These are phyloP conservation scores for Acanthopleura granulata DNA, from an alignment of 2,888 invertebrate genomes.

Conservation along the genomic window DNA sequence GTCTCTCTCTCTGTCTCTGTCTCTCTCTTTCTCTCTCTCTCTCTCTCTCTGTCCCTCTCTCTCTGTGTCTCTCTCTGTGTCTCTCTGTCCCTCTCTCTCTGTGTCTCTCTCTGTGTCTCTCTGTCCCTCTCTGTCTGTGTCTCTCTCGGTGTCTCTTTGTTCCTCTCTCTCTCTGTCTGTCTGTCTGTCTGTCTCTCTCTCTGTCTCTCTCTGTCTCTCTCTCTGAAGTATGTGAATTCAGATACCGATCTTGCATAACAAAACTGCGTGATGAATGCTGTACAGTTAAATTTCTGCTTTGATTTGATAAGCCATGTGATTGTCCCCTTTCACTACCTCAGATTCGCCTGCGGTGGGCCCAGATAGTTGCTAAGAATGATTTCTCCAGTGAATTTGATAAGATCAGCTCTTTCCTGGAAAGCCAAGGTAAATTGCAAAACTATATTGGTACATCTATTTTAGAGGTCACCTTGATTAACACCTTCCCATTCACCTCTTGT, in stretches of 20 bases:
- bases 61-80: too few relatives aligned
- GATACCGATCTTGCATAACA: background rate
- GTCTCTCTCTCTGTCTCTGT: too few relatives aligned
- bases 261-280: too few relatives aligned
- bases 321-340: conserved; percentile 19
- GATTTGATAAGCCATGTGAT: background rate
- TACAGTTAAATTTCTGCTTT: background rate
- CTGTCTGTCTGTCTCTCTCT: conserved; percentile 19
- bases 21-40: conserved; percentile 1
- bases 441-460: background rate
- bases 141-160: conserved; percentile 16
- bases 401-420: conserved; percentile 33
- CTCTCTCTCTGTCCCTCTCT: too few relatives aligned
- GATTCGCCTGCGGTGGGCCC: conserved; percentile 41
- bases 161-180: conserved; percentile 18
- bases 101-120: too few relatives aligned
- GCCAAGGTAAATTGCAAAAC: conserved; percentile 35
- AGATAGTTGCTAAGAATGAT: conserved; percentile 39
- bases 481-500: too few relatives aligned
- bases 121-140: too few relatives aligned
- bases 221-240: background rate
- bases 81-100: too few relatives aligned
- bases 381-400: conserved; percentile 29
- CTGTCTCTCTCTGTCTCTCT: conserved; percentile 15
- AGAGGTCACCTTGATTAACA: too few relatives aligned